These are phyloP conservation scores for Pogonomyrmex californicus DNA, from an alignment of 1,140 invertebrate genomes.

Conservation along the genomic window DNA sequence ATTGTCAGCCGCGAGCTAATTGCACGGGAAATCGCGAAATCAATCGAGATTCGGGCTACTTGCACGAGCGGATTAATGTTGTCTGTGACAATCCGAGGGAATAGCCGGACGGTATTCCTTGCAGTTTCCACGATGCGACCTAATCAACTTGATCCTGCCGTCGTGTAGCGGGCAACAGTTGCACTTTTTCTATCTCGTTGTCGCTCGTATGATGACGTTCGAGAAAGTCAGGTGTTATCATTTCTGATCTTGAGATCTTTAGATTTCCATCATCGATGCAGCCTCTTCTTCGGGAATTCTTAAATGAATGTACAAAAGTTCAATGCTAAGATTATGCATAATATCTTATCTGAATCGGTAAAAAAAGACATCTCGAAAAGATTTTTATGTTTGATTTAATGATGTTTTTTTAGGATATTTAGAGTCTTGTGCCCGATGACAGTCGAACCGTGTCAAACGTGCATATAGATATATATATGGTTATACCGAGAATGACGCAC, in stretches of 20 bases:
- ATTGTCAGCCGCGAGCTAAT: slow-evolving; percentile 49
- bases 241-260: background rate
- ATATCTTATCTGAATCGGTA: background rate
- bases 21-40: slow-evolving; percentile 64
- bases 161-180: background rate
- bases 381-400: background rate
- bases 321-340: background rate
- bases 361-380: background rate
- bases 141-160: background rate
- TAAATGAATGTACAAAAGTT: background rate
- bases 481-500: slow-evolving; percentile 9
- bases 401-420: slow-evolving; percentile 20
- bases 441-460: slow-evolving; percentile 31
- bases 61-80: slow-evolving; percentile 57
- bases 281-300: background rate
- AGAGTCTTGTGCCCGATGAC: background rate
- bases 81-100: background rate
- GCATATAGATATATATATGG: background rate
- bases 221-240: background rate
- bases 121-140: background rate
- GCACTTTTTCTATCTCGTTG: background rate
- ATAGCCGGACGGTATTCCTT: background rate
- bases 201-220: background rate
- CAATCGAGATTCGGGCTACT: slow-evolving; percentile 41
- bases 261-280: background rate